These are phyloP conservation scores for Brachionus paranguensis DNA, from an alignment of 1,140 invertebrate species.

Conservation along the genomic window DNA sequence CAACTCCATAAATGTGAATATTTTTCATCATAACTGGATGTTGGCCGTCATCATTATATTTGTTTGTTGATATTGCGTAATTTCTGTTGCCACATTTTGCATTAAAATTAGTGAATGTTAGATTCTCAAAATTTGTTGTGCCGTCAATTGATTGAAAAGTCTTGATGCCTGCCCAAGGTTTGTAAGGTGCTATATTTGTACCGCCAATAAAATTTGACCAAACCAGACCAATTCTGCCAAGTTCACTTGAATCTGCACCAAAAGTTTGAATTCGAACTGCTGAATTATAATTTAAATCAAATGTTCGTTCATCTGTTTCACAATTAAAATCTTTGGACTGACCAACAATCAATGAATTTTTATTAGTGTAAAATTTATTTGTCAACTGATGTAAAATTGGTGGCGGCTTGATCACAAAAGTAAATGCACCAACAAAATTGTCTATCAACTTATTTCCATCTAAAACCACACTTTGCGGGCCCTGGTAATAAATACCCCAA, in stretches of 20 bases:
- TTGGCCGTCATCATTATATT: slow-evolving; percentile 25
- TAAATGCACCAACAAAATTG: background rate
- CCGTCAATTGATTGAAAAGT: background rate
- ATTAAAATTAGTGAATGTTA: slow-evolving; percentile 14
- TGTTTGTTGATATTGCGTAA: background rate
- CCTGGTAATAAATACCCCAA: slow-evolving; percentile 30
- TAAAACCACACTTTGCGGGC: background rate
- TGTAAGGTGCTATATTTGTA: slow-evolving; percentile 45
- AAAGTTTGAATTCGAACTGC: background rate
- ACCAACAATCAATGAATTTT: background rate
- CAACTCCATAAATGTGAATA: background rate
- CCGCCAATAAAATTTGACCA: slow-evolving; percentile 44
- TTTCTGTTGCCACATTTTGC: background rate
- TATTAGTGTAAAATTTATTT: background rate
- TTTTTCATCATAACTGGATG: slow-evolving; percentile 17
- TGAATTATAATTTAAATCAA: background rate
- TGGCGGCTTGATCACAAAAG: background rate
- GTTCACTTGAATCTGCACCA: background rate
- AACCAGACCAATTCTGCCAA: slow-evolving; percentile 42
- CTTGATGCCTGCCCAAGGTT: slow-evolving; percentile 41
- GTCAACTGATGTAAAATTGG: background rate
- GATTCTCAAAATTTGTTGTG: background rate
- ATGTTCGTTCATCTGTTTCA: background rate
- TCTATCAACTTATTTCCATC: background rate
- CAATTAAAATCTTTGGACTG: background rate